Conservation (phyloP, 2,797 vertebrate species). For the Macrochelys suwanniensis region DNA sequence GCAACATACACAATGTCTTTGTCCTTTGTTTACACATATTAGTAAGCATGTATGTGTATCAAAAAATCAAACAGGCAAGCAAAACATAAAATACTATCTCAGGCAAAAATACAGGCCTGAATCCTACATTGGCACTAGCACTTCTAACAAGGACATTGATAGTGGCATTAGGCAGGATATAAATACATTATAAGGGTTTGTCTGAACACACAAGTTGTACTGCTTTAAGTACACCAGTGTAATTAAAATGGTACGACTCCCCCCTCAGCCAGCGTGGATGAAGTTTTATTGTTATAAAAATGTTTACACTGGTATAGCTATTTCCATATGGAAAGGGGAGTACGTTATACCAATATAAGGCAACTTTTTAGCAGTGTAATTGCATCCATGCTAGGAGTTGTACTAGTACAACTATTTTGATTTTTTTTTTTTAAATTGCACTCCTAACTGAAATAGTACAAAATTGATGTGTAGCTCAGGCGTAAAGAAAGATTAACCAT, state of each 20-base stretch:
- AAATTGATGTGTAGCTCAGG: not conserved
- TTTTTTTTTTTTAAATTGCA: not conserved
- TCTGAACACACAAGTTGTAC: slow-evolving; percentile 29
- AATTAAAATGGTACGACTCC: slow-evolving; percentile 28
- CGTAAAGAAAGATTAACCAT: not conserved
- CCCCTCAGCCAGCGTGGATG: not conserved
- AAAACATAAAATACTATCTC: no score
- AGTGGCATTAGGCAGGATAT: slow-evolving; percentile 61
- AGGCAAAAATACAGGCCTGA: no score
- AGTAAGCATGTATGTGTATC: no score
- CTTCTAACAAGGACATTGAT: not conserved
- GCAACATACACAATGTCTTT: no score
- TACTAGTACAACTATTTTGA: not conserved
- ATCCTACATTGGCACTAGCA: no score
- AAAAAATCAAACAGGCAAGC: no score
- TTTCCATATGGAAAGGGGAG: not conserved
- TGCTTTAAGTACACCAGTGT: slow-evolving; percentile 41
- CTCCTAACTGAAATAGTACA: not conserved
- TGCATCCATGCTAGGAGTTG: not conserved
- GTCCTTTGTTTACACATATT: no score
- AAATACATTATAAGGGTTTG: slow-evolving; percentile 52
- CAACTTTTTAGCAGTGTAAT: not conserved
- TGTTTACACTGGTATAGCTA: not conserved
- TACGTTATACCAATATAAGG: not conserved
- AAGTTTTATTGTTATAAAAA: not conserved